Evolutionary conservation across 2,113 vertebrate species (phyloP), one percentile per base, ranked within the genome.

Genomic region (Paramisgurnus dabryanus): DNA sequence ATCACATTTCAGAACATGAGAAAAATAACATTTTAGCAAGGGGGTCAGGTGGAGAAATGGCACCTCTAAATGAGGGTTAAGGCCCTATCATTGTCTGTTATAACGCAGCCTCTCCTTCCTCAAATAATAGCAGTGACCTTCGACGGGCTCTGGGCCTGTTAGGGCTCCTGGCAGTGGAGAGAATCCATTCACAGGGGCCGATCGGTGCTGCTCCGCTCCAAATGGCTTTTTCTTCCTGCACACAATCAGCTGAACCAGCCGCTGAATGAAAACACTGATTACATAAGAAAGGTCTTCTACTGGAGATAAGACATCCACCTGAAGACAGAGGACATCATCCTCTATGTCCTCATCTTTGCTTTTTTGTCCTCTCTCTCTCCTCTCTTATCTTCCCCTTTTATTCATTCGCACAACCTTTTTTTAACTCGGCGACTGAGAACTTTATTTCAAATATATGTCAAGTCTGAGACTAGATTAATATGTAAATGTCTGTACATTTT

Each of bases 101-200:
- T 80, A 89, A 83, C 80, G 88, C 87, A 91, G 92, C 90, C 92
- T 91, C 91, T 87, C 89, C 92, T 93, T 93, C 86, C 87, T 95
- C 93, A 94, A 94, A 93, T 95, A 92, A 93, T 92, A 90, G 83
- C 73, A 84, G 73, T 92, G 95, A 95, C 94, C 94, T 91, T 91
- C 90, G 72, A 88, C 90, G 89, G 92, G 90, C 91, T 91, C 93
- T 91, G 80, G 50, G 93, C 92, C 94, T 92, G 90, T 91, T 92
- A 91, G 91, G 92, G 92, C 90, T 90, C 92, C 91, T 92, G 92
- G 91, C 90, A 83, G 90, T 85, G 86, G 86, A 90, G 90, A 89
- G 90, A 86, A 91, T 92, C 47, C 91, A 90, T 90, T 93, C 91
- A 90, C 89, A 88, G 57, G 53, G 78, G 57, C 58, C 85, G 86